Conservation (phyloP, 2,888 invertebrate species). For the Chaetoderma sp. region DNA sequence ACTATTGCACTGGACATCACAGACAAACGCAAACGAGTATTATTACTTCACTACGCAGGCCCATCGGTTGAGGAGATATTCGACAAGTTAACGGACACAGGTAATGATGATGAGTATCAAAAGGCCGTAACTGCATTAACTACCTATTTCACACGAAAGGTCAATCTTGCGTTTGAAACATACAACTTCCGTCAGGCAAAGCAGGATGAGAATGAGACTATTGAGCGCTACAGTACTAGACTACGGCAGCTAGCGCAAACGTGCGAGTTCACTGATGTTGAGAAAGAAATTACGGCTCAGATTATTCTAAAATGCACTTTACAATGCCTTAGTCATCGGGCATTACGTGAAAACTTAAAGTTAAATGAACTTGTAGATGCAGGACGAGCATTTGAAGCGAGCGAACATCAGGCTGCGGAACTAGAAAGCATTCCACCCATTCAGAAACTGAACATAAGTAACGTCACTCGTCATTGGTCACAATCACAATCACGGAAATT, state of each 20-base stretch:
- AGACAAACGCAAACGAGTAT: conserved; percentile 1
- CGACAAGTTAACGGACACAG: conserved; percentile 9
- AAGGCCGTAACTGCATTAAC: neutral
- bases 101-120: conserved; percentile 1
- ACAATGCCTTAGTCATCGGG: neutral
- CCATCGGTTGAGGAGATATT: conserved; percentile 14
- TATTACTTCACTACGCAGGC: conserved; percentile 13
- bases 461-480: neutral
- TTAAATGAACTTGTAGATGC: conserved; percentile 6
- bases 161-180: conserved; percentile 3
- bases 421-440: neutral
- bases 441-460: neutral
- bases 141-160: conserved; percentile 9
- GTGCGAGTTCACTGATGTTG: conserved; percentile 14
- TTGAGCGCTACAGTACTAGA: conserved; percentile 10
- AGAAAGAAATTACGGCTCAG: conserved; percentile 5
- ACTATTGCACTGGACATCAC: neutral
- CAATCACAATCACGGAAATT: neutral
- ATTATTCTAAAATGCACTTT: neutral
- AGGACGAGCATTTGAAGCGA: conserved; percentile 3
- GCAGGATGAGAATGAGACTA: conserved; percentile 3
- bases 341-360: conserved; percentile 2
- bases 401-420: neutral
- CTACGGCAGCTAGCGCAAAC: conserved; percentile 8
- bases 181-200: neutral